Base-by-base conservation (phyloP, 2,888 invertebrate species). In the Lepidochitona cinerea region DNA sequence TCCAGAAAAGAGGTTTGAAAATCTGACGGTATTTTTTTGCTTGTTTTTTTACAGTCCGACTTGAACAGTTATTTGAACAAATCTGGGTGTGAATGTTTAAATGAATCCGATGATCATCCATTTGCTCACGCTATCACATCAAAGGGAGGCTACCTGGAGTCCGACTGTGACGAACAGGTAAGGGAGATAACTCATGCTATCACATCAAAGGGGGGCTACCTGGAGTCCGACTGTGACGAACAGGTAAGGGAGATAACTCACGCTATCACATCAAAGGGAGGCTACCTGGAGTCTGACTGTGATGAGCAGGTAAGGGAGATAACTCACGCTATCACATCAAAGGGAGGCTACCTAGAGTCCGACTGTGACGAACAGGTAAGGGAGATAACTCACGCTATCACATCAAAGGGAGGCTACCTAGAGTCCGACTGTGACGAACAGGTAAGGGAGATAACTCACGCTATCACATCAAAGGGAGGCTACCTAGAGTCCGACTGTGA, bases 61-160 rank as follows among this genome's bases (percentile, higher is more conserved):
- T 92, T 99, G 72, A 92, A 91, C 52, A 94, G 95, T 54, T 96
- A 98, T 88, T 95, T 99, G 77, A 93, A 94, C 79, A 97, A 97
- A 92, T 93, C 93, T 78, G 95, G 96, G 85, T 97, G 97, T 91
- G 99, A 99, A 91, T 98, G 98, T 90, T 92, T 99, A 77, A 99
- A 99, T 90, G 98, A 98, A 90, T 94, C 96, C 5, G 98, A 99
- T 91, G 96, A 97, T 75, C 97, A 98, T 91, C 95, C 95, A 12
- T 92, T 98, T 82, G 91, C 92, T 9, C 94, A 96, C 52, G 80
- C 81, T 81, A 83, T 36, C 79, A 89, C 64, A 83, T 86, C 23
- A 70, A 90, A 90, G 72, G 89, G 88, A 68, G 90, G 88, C 29
- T 91, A 87, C 83, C 83, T 92, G 6, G 91, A 92, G 72, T 91